Evolutionary conservation across 2,113 vertebrate genomes (phyloP).

Genomic region (Oryzias curvinotus): DNA sequence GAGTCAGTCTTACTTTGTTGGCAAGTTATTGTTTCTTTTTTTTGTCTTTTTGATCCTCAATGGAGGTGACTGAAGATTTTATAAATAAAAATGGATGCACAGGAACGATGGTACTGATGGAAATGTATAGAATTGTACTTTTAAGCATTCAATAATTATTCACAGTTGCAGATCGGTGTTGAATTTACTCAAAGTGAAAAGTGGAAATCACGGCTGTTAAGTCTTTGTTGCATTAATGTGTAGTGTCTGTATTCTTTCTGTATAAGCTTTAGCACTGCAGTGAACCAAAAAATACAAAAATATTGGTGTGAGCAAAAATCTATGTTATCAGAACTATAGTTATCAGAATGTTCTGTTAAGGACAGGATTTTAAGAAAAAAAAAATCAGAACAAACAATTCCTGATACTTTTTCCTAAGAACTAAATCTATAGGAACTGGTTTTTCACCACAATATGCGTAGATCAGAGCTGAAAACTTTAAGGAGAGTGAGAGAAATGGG

Average conservation of each 20-base stretch:
- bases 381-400: no score
- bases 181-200: background rate
- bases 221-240: conserved; percentile 32
- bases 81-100: conserved; percentile 12
- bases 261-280: conserved; percentile 25
- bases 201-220: no score
- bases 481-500: no score
- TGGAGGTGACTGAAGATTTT: conserved; percentile 47
- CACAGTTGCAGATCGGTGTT: conserved; percentile 8
- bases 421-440: no score
- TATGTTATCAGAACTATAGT: no score
- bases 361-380: no score
- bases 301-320: no score
- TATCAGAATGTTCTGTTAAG: no score
- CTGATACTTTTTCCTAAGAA: no score
- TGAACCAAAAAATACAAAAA: conserved; percentile 14
- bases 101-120: conserved; percentile 28
- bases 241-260: conserved; percentile 35
- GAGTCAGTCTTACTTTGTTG: conserved; percentile 56
- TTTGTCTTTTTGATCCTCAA: conserved; percentile 55
- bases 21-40: background rate
- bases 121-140: conserved; percentile 16
- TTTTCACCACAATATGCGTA: no score
- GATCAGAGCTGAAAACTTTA: no score
- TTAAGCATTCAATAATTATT: conserved; percentile 29